Base-by-base conservation (phyloP, 2,113 vertebrate genomes). In the Diphyllodes magnificus region DNA sequence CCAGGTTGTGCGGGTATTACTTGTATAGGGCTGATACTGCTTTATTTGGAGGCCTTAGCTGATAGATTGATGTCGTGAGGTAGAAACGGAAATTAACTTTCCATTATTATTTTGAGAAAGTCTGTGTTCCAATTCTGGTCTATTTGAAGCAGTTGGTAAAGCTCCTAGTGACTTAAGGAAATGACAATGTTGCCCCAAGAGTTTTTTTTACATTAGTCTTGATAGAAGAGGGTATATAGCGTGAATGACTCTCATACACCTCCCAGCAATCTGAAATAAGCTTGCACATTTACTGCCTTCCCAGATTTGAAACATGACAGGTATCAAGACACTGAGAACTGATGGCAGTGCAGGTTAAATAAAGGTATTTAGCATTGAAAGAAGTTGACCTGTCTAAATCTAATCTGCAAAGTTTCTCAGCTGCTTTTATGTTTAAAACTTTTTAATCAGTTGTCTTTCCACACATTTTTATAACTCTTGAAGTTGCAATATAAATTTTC, bases 31-130 rank as follows among this genome's bases (percentile, higher is more conserved):
- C 49, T 93, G 44, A 25, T 83, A 25, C 0, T 63, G 47, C 60
- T 82, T 93, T 79, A 35, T 84, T 86, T 92, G 60, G 68, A 91
- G 77, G 11, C 21, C 20, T 49, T 49, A 44, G 40, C 45, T 86
- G 47, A 39, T 42, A 73, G 39, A 37, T 53, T 47, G 18, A 8
- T 66, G 31, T 59, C 2, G 0, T 11, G 31, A 84, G 37, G 20
- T 30, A 81, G 56, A 88, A 90, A 71, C 13, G 30, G 13, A 92
- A 81, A 63, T 70, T 73, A 61, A 39, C 47, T 79, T 78, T 59
- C 31, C 31, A 11, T 10, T 1, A 20, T 44, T 84, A 44, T 84
- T 93, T 95, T 61, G 25, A 54, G 66, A 53, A 79, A 49, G 31
- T 56, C 70, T 49, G 9, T 63, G 44, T 87, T 84, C 51, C 20